Percentiles rank a stretch among this genome's conserved stretches.
phyloP scores from a whole-genome alignment of 2,888 invertebrate genomes.

The Epinotia ramella region DNA sequence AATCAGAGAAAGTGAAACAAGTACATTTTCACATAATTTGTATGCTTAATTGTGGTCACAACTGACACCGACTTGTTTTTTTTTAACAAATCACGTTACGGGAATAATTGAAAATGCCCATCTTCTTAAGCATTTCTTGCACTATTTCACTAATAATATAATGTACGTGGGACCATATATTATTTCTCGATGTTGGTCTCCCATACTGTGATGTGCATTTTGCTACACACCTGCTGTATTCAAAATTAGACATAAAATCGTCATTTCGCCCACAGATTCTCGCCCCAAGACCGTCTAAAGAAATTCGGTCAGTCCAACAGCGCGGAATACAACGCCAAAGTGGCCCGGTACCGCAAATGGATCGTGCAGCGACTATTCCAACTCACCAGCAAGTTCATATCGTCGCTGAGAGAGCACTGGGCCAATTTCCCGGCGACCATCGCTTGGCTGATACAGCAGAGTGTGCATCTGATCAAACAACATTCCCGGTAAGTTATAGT shows the following conservation, averaged over 20 bases:
- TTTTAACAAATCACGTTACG: no score
- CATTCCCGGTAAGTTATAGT: slow-evolving; percentile 66
- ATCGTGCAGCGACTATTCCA: slow-evolving; percentile 91
- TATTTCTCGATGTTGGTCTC: no score
- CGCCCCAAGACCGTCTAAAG: slow-evolving; percentile 81
- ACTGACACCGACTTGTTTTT: no score
- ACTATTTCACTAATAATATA: no score
- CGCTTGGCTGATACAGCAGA: slow-evolving; percentile 95
- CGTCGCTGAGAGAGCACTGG: slow-evolving; percentile 93
- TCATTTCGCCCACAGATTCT: slow-evolving; percentile 61
- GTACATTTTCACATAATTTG: no score
- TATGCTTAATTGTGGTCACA: no score
- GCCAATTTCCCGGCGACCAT: slow-evolving; percentile 95
- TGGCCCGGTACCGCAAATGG: slow-evolving; percentile 92
- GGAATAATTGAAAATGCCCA: no score
- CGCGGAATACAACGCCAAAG: slow-evolving; percentile 89
- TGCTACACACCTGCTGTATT: no score
- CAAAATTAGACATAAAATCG: neutral
- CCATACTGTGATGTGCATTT: no score
- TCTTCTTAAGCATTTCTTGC: no score
- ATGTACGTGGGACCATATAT: no score
- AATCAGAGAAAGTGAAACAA: no score
- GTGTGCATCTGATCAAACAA: slow-evolving; percentile 86
- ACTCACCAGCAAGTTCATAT: slow-evolving; percentile 92
- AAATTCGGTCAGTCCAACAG: slow-evolving; percentile 92